A percentile compares a stretch with the other conserved stretches of the same genome.
These are phyloP conservation scores for Dicyrtoma fusca DNA, from an alignment of 2,888 invertebrate genomes.

Conservation along the genomic window DNA sequence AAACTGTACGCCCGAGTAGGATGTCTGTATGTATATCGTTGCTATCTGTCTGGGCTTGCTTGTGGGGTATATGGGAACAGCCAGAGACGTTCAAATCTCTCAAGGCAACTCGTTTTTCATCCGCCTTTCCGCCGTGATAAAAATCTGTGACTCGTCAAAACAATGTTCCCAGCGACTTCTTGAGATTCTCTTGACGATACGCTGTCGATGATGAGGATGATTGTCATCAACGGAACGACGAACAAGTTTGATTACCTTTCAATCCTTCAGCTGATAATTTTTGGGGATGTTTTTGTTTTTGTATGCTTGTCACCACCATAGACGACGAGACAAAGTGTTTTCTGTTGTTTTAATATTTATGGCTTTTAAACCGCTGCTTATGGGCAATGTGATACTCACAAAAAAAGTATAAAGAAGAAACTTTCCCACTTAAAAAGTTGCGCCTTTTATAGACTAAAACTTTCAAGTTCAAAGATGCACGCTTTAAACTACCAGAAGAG, in stretches of 20 bases:
- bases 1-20: no score
- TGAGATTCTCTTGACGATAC: neutral
- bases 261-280: neutral
- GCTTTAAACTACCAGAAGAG: no score
- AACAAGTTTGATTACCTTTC: slow-evolving; percentile 11
- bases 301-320: no score
- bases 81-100: slow-evolving; percentile 17
- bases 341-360: no score
- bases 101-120: slow-evolving; percentile 24
- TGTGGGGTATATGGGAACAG: neutral
- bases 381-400: no score
- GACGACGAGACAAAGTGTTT: no score
- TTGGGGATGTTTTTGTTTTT: no score
- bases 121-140: slow-evolving; percentile 14
- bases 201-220: neutral
- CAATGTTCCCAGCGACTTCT: slow-evolving; percentile 9
- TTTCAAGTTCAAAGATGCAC: no score
- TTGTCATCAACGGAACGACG: slow-evolving; percentile 20
- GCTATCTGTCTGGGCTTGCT: neutral
- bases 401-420: no score
- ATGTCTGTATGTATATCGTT: neutral
- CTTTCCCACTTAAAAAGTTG: no score
- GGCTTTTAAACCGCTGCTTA: no score
- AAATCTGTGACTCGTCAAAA: slow-evolving; percentile 10
- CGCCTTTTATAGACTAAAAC: no score